A percentile compares a stretch with the other conserved stretches of the same genome.
Conservation (phyloP, 1,140 invertebrate genomes). For the Chymomyza costata region DNA sequence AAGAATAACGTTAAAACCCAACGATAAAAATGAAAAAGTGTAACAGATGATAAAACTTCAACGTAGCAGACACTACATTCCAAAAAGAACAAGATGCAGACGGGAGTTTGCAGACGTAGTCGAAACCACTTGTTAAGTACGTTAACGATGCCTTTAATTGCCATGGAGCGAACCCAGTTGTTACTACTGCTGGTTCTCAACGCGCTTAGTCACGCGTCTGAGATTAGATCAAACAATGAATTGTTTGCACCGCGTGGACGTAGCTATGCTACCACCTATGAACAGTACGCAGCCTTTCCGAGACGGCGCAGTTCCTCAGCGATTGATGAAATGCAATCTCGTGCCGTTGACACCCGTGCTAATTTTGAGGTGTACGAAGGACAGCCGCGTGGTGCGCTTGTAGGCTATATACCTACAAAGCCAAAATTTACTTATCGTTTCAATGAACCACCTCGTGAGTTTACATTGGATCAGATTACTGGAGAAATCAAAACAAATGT, state of each 20-base stretch:
- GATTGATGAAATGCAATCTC: slow-evolving; percentile 85
- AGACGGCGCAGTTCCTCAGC: slow-evolving; percentile 60
- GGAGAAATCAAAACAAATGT: slow-evolving; percentile 89
- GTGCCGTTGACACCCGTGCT: slow-evolving; percentile 89
- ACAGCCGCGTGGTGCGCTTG: slow-evolving; percentile 85
- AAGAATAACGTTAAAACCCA: too few relatives aligned
- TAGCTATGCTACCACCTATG: slow-evolving; percentile 61
- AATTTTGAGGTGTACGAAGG: slow-evolving; percentile 90
- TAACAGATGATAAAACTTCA: too few relatives aligned
- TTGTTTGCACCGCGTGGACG: slow-evolving; percentile 46
- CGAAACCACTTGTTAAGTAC: too few relatives aligned
- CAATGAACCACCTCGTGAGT: slow-evolving; percentile 91
- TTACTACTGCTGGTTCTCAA: too few relatives aligned
- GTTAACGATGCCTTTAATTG: too few relatives aligned
- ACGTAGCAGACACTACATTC: too few relatives aligned
- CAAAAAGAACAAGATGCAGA: too few relatives aligned
- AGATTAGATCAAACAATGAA: too few relatives aligned
- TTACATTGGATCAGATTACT: slow-evolving; percentile 85
- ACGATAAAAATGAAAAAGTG: too few relatives aligned
- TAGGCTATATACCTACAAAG: slow-evolving; percentile 90
- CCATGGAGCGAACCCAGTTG: too few relatives aligned
- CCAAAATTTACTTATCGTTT: slow-evolving; percentile 92
- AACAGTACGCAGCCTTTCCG: slow-evolving; percentile 64
- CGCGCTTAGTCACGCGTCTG: too few relatives aligned
- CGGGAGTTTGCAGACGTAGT: too few relatives aligned